phyloP scores from a whole-genome alignment of 2,113 vertebrate genomes.

The Capricornis sumatraensis region DNA sequence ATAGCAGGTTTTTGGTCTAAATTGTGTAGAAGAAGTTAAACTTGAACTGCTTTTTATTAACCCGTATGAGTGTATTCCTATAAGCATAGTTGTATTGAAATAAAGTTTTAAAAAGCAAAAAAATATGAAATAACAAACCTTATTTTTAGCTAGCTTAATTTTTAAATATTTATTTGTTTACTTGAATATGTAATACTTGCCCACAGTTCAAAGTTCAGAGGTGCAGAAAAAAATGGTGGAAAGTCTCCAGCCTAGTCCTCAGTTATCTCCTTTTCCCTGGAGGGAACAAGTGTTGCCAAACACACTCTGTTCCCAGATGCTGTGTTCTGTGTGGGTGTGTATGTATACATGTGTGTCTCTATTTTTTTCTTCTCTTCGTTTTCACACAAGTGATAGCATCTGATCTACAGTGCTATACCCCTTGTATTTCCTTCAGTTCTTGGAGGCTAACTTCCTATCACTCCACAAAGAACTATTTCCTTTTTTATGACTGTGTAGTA shows the following conservation, averaged over 20 bases:
- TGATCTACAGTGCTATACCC: background rate
- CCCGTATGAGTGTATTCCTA: slow-evolving; percentile 57
- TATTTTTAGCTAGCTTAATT: slow-evolving; percentile 4
- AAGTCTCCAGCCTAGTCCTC: background rate
- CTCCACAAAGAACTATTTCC: background rate
- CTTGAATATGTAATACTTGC: background rate
- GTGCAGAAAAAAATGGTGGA: background rate
- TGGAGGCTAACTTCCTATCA: background rate
- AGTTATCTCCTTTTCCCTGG: background rate
- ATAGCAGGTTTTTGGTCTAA: slow-evolving; percentile 80
- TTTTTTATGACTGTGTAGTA: background rate
- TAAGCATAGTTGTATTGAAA: background rate
- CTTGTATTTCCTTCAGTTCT: background rate
- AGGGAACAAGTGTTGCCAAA: background rate
- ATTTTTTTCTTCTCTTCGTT: background rate
- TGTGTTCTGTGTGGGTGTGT: background rate
- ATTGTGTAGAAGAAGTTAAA: slow-evolving; percentile 83
- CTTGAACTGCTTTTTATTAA: slow-evolving; percentile 82
- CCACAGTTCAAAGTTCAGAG: background rate
- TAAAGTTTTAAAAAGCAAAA: background rate
- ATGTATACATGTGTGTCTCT: background rate
- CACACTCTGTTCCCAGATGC: background rate
- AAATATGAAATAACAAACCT: background rate
- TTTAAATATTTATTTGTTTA: background rate
- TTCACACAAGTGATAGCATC: background rate